Base-by-base conservation (phyloP, 2,113 vertebrate species). In the Pomatostomus ruficeps region DNA sequence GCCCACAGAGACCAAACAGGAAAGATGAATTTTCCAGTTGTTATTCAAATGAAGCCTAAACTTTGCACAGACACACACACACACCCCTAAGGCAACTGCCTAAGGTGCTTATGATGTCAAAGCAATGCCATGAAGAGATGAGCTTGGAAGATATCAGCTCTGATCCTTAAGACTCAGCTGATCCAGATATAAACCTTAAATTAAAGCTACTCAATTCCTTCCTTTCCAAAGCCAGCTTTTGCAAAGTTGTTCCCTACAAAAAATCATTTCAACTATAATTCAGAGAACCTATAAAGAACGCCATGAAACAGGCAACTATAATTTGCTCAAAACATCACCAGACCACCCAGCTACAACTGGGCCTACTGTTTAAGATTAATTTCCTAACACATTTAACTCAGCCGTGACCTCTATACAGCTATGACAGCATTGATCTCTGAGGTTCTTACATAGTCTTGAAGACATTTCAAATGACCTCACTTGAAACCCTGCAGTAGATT, bases 31-130 rank as follows among this genome's bases (percentile, higher is more conserved):
- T 68, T 46, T 61, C 58, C 54, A 35, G 19, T 1, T n/a, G 29
- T 48, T 52, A 12, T 9, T 21, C n/a, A 52, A 31, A 81, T 1
- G 2, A 36, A 40, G 31, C 4, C 12, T 31, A 24, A 45, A 57
- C 43, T 61, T 36, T 67, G 43, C 17, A 25, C 24, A 57, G 22
- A 49, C 43, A 42, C 17, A 42, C 43, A 42, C 17, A 42, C 40
- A 11, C 2, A 1, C 17, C 40, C 48, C 42, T 24, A 48, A 49
- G 48, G 43, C 11, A 68, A 46, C 17, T 22, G 16, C 0, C 0
- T 52, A 61, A 65, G 29, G 59, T 58, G 11, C 20, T 75, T 36
- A 48, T 85, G 54, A 43, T 26, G 65, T 55, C 74, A 88, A 36
- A 65, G 55, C 70, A 57, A 33, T 0, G 9, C 28, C 46, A 20